Evolutionary conservation across 2,888 invertebrate species (phyloP).

Genomic region (Lithophane socia): DNA sequence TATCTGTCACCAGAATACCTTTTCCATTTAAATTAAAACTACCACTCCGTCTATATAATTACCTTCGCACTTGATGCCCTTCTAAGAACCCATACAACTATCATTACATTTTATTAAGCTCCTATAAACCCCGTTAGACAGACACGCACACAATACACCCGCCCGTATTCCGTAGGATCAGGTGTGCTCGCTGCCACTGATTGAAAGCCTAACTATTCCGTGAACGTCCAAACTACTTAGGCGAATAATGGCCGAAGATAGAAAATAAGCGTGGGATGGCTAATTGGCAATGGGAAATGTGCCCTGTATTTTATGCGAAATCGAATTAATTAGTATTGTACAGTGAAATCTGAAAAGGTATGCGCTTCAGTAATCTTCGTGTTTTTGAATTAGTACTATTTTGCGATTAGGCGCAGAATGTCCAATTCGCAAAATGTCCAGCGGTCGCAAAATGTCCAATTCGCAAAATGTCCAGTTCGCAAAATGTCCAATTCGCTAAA

Average conservation of each 20-base stretch:
- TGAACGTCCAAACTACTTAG: slow-evolving; percentile 37
- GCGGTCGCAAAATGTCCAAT: too few species aligned
- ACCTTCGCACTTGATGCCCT: background rate
- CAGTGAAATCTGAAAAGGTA: background rate
- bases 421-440: too few species aligned
- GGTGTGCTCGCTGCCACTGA: slow-evolving; percentile 39
- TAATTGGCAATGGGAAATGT: background rate
- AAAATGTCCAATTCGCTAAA: too few species aligned
- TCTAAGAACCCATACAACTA: slow-evolving; percentile 50
- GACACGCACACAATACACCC: slow-evolving; percentile 38
- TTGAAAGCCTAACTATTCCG: slow-evolving; percentile 46
- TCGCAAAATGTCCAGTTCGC: too few species aligned
- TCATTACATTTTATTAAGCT: slow-evolving; percentile 50
- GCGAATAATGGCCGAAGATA: slow-evolving; percentile 33
- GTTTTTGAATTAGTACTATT: background rate
- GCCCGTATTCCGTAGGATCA: slow-evolving; percentile 26
- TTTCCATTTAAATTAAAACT: background rate
- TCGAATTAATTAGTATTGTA: slow-evolving; percentile 4
- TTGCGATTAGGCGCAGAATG: too few species aligned
- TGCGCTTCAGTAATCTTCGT: background rate
- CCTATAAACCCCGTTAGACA: slow-evolving; percentile 29
- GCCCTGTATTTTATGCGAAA: background rate
- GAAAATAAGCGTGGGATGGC: slow-evolving; percentile 16
- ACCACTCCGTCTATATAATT: slow-evolving; percentile 13
- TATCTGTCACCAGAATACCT: background rate